Base-by-base conservation (phyloP, 2,888 invertebrate genomes). In the Harpalus rufipes region DNA sequence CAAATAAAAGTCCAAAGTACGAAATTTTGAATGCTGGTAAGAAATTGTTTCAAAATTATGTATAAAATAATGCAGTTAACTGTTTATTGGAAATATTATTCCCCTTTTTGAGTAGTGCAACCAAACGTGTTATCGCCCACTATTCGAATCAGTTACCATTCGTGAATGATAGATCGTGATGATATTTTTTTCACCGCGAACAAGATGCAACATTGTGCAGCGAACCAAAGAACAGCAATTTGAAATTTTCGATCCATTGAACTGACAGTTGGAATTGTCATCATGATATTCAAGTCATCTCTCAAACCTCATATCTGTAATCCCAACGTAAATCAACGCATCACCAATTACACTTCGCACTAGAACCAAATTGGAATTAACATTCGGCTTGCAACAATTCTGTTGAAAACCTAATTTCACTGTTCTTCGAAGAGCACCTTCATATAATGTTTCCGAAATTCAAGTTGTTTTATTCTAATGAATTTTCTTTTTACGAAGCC, bases 281-380 rank as follows among this genome's bases (percentile, higher is more conserved):
- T 16, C 72, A 44, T 18, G 4, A 41, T 72, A 14, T 41, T 41
- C 7, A 18, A 72, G 72, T 72, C 72, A 72, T 72, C 72, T 44
- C 72, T 72, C 72, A 72, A 72, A 72, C 18, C 72, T 72, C 72
- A 72, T 72, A 72, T 72, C 72, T 14, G 18, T 41, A 72, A 18
- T 72, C 44, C 72, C 72, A 72, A 16, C 72, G 44, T 41, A 6
- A n/a, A 44, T 72, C 44, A 44, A 16, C 41, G 8, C 16, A 18
- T 44, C 44, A 44, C 21, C 41, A 44, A 44, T 72, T 41, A 44
- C 65, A n/a, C 65, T 12, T 10, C 10, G 21, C 18, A 8, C 5
- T 12, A 10, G 8, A 3, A 25, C 18, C 61, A n/a, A 18, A 12
- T 65, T 65, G 65, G n/a, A 32, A 32, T 32, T 32, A 32, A 25